These are phyloP conservation scores for Tethya wilhelma DNA, from an alignment of 37 sponge, comb jelly and placozoan genomes.

Conservation along the genomic window DNA sequence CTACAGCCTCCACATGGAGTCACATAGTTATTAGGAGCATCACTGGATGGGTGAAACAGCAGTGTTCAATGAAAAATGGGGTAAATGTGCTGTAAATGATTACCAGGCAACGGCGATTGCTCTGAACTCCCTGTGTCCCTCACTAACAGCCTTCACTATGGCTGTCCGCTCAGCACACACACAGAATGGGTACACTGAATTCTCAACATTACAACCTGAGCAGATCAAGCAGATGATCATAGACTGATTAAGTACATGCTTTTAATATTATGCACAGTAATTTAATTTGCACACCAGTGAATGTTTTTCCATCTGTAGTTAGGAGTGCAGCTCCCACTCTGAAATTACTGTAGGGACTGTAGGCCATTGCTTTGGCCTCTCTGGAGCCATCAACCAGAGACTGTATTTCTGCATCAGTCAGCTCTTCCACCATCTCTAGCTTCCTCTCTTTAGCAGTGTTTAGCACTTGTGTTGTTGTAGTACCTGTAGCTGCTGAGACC, in stretches of 20 bases:
- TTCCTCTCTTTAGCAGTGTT: too few relatives aligned
- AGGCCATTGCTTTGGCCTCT: conserved; percentile 70
- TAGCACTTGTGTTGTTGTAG: too few relatives aligned
- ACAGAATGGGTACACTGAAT: conserved; percentile 75
- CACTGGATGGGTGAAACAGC: conserved; percentile 15
- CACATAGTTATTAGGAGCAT: conserved; percentile 54
- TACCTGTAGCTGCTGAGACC: neutral
- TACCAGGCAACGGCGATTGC: conserved; percentile 86
- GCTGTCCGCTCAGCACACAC: conserved; percentile 93
- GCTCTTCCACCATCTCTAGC: neutral
- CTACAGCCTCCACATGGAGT: conserved; percentile 91
- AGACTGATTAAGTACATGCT: neutral
- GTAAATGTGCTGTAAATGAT: conserved; percentile 5
- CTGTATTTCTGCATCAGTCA: conserved; percentile 18
- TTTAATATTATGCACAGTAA: neutral
- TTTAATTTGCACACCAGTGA: conserved; percentile 45
- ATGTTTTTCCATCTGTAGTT: conserved; percentile 49
- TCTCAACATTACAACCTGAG: conserved; percentile 95
- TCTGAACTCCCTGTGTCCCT: conserved; percentile 63
- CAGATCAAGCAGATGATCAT: too few relatives aligned
- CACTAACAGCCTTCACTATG: conserved; percentile 91
- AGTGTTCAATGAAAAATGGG: neutral
- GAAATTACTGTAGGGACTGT: conserved; percentile 89
- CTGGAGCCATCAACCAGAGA: conserved; percentile 34
- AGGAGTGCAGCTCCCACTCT: conserved; percentile 90